These are phyloP conservation scores for Falcaria lacertinaria DNA, from an alignment of 2,888 invertebrate genomes.

Conservation along the genomic window DNA sequence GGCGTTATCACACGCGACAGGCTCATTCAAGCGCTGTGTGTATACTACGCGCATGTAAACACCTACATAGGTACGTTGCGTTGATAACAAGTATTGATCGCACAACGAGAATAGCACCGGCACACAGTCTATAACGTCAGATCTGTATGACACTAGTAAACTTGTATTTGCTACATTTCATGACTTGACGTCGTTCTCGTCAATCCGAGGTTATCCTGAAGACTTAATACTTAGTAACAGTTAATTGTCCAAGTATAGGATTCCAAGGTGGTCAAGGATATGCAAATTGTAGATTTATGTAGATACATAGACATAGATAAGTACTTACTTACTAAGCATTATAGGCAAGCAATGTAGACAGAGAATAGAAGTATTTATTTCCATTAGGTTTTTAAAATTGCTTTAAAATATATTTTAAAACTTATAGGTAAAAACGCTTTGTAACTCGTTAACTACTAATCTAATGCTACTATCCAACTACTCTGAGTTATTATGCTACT, in stretches of 20 bases:
- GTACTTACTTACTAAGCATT: background rate
- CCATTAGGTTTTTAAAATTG: too few species aligned
- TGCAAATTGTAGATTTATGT: too few species aligned
- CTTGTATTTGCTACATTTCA: too few species aligned
- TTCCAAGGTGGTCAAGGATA: conserved; percentile 3
- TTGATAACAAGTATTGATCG: conserved; percentile 76
- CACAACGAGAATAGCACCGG: conserved; percentile 46
- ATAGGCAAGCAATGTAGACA: background rate
- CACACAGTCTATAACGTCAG: conserved; percentile 40
- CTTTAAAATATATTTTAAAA: too few species aligned
- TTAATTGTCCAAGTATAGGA: too few species aligned
- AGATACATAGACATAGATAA: background rate
- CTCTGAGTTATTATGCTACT: too few species aligned
- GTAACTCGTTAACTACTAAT: too few species aligned
- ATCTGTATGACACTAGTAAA: conserved; percentile 32
- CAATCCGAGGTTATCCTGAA: too few species aligned
- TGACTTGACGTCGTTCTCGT: conserved; percentile 1
- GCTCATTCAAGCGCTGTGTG: conserved; percentile 55
- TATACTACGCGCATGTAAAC: conserved; percentile 74
- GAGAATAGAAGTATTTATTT: too few species aligned
- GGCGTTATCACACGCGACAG: conserved; percentile 53
- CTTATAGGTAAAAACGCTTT: too few species aligned
- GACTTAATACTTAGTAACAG: too few species aligned
- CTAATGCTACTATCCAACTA: too few species aligned
- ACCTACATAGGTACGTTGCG: conserved; percentile 62